A percentile compares a stretch with the other conserved stretches of the same genome.
These are phyloP conservation scores for Aphis gossypii DNA, from an alignment of 1,140 invertebrate species.

Conservation along the genomic window DNA sequence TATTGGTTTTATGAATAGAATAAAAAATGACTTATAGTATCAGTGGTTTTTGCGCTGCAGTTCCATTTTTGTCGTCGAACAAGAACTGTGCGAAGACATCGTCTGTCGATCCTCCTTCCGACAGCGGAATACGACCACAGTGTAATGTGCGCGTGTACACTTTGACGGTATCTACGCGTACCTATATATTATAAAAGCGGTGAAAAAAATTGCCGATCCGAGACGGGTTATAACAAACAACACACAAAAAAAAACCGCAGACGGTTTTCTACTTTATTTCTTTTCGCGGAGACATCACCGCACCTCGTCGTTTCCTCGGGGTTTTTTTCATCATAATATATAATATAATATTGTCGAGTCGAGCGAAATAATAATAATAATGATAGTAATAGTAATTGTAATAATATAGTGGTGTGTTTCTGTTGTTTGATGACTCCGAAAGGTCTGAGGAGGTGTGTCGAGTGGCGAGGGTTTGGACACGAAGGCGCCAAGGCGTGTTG, in stretches of 20 bases:
- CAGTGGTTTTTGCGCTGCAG: neutral
- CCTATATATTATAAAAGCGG: neutral
- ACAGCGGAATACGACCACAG: neutral
- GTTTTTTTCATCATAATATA: neutral
- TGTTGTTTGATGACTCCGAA: conserved; percentile 56
- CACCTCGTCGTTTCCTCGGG: neutral
- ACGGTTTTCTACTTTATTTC: conserved; percentile 9
- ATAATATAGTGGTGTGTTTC: conserved; percentile 37
- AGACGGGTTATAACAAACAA: conserved; percentile 10
- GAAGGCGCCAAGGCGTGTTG: conserved; percentile 58
- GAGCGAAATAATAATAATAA: conserved; percentile 35
- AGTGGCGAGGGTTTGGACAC: conserved; percentile 55
- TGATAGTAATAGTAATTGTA: conserved; percentile 47
- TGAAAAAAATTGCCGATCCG: neutral
- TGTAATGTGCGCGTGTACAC: neutral
- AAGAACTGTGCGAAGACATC: neutral
- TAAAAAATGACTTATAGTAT: neutral
- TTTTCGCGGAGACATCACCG: neutral
- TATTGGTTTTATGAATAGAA: neutral
- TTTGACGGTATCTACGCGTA: neutral
- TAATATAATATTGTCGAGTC: conserved; percentile 32
- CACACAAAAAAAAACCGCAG: neutral
- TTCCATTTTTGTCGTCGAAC: neutral
- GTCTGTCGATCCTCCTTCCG: neutral
- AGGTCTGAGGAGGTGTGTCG: conserved; percentile 58